Conservation (phyloP, 2,113 vertebrate genomes). For the Corythornis cristatus region DNA sequence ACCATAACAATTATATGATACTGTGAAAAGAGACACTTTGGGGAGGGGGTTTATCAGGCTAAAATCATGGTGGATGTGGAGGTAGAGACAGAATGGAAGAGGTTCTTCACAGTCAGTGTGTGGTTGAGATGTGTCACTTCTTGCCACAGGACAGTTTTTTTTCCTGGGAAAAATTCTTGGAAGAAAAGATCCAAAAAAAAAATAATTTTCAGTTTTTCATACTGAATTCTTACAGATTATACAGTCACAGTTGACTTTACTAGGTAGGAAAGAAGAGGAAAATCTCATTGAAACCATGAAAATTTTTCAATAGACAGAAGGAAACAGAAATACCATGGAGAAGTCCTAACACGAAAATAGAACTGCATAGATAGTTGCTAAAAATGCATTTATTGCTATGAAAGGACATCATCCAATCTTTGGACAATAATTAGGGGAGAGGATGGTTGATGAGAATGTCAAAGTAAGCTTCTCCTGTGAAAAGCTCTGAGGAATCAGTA, state of each 20-base stretch:
- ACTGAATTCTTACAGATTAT: neutral
- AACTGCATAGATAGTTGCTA: neutral
- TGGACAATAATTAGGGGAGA: neutral
- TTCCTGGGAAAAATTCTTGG: neutral
- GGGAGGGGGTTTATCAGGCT: neutral
- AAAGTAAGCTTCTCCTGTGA: neutral
- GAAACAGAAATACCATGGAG: neutral
- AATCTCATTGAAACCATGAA: neutral
- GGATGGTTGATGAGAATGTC: neutral
- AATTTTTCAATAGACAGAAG: neutral
- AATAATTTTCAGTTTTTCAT: neutral
- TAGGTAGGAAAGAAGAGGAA: neutral
- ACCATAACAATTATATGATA: neutral
- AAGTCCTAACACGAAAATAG: neutral
- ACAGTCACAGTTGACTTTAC: neutral
- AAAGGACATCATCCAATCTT: neutral
- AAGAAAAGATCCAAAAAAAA: neutral
- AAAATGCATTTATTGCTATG: neutral
- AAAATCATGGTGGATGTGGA: neutral
- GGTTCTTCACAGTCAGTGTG: neutral
- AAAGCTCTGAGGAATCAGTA: slow-evolving; percentile 15
- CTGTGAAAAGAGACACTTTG: neutral
- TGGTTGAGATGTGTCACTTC: neutral
- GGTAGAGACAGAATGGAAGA: neutral
- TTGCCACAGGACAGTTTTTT: neutral